Evolutionary conservation across 2,797 vertebrate species (phyloP).

Genomic region (Neosilurus hyrtlii): DNA sequence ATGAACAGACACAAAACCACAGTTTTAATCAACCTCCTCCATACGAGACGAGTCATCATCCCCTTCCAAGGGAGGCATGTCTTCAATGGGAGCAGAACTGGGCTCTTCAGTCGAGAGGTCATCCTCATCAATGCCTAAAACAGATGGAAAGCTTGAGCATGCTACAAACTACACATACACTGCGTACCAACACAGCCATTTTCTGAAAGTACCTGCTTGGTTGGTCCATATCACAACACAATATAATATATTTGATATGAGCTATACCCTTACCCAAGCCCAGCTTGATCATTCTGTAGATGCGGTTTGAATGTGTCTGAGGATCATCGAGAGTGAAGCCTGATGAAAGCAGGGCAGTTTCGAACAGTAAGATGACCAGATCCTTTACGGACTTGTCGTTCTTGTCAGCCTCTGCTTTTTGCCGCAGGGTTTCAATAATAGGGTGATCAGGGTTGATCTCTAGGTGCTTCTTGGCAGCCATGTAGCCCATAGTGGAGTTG

Average conservation of each 20-base stretch:
- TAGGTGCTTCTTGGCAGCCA: slow-evolving; percentile 96
- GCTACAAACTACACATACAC: background rate
- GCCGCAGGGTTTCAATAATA: slow-evolving; percentile 88
- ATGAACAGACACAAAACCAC: slow-evolving; percentile 27
- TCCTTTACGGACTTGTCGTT: slow-evolving; percentile 98
- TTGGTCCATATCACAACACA: background rate
- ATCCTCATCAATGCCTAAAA: slow-evolving; percentile 91
- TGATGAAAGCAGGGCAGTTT: slow-evolving; percentile 89
- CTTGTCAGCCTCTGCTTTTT: slow-evolving; percentile 93
- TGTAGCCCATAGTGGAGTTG: slow-evolving; percentile 97
- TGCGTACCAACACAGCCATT: no score
- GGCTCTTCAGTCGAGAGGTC: slow-evolving; percentile 81
- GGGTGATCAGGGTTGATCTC: slow-evolving; percentile 93
- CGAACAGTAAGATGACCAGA: slow-evolving; percentile 89
- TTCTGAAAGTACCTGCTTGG: background rate
- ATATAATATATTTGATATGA: background rate
- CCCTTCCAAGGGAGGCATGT: slow-evolving; percentile 92
- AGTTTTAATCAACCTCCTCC: slow-evolving; percentile 89
- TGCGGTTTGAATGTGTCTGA: slow-evolving; percentile 93
- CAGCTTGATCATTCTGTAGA: slow-evolving; percentile 97
- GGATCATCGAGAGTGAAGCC: slow-evolving; percentile 94
- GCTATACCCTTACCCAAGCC: slow-evolving; percentile 78
- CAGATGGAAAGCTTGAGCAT: background rate
- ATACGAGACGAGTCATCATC: slow-evolving; percentile 91
- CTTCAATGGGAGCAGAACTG: slow-evolving; percentile 76